Evolutionary conservation across 2,113 vertebrate genomes (phyloP), one percentile per base, ranked within the genome.

Genomic region (Elephantulus edwardii): DNA sequence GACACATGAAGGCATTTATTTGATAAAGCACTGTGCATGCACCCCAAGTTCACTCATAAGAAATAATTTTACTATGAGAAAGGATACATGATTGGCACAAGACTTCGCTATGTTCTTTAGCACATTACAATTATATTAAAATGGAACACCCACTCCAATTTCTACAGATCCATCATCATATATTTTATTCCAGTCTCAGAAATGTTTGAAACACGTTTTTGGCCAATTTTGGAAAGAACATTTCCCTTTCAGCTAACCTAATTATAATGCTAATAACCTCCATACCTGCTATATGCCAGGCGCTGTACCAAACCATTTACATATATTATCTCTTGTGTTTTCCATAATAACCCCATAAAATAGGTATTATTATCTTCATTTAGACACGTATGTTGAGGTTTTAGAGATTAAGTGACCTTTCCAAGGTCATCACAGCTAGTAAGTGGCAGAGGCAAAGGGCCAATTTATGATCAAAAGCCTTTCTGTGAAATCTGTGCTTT

Each of bases 81-180:
- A 58, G 44, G 14, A 5, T 75, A 81, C 35, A 24, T 95, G 87
- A 95, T 85, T 93, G 62, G 50, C 92, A 87, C 44, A 62, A 91
- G 48, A 58, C 81, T 74, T 72, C 82, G 89, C 85, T 62, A 0
- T 81, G 50, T 92, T 93, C 92, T 89, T 87, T 52, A 84, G 87
- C 86, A 89, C 62, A 71, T 89, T 90, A 86, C 68, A 87, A 91
- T 95, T 95, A 95, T 85, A 90, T 94, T 93, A 92, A 95, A 95
- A 91, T 91, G 91, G 93, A 92, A 92, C 87, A 78, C 95, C 94
- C 78, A 95, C 92, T 92, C 74, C 38, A 74, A 86, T 91, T 90
- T 93, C 91, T 95, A 81, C 60, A 94, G 56, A 84, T 93, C 58
- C 83, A 84, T 92, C 89, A 79, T 74, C n/a, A 77, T 90, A 58